Evolutionary conservation across 1,140 invertebrate genomes (phyloP), one percentile per base, ranked within the genome.

Genomic region (Planococcus citri): DNA sequence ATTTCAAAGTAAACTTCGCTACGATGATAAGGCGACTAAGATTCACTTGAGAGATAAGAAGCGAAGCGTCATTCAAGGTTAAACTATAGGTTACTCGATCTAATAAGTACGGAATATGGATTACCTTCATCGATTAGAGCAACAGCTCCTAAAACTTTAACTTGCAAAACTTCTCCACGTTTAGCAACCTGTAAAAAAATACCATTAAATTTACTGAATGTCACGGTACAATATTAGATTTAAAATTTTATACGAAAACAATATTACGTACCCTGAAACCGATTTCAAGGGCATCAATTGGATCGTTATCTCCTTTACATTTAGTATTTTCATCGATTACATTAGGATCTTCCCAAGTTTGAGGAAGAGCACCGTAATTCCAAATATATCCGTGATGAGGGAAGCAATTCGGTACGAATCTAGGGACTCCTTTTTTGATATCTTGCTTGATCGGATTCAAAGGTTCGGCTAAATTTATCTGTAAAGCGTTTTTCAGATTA

Each of bases 351-450:
- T 99, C 97, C 95, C 96, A 99, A 6, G 97, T 99, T 78, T 92
- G 97, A 60, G 97, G 97, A 67, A 99, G 78, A 64, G 97, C 97
- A 72, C 97, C 97, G 81, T 99, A 99, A 81, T 99, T 99, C 97
- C 97, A 99, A 75, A 99, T 99, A 80, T 99, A 99, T 25, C 97
- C 97, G 80, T 97, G 92, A 80, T 99, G 95, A 68, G 97, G 97
- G 77, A 99, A 99, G 76, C 91, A 91, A 80, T 99, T 99, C 69
- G 92, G 87, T 14, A 99, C 97, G 82, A 87, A 99, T 71, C 97
- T 84, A 27, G 97, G 81, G 77, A 95, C 92, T 25, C 91, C 95
- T 76, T 98, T 99, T 80, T 99, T 99, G 1, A 95, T 85, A 82
- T 99, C 97, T 81, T 99, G 97, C 78, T 96, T 97, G 74, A 99